phyloP scores from a whole-genome alignment of 2,888 invertebrate genomes.

The Sinhomidia bicolor region DNA sequence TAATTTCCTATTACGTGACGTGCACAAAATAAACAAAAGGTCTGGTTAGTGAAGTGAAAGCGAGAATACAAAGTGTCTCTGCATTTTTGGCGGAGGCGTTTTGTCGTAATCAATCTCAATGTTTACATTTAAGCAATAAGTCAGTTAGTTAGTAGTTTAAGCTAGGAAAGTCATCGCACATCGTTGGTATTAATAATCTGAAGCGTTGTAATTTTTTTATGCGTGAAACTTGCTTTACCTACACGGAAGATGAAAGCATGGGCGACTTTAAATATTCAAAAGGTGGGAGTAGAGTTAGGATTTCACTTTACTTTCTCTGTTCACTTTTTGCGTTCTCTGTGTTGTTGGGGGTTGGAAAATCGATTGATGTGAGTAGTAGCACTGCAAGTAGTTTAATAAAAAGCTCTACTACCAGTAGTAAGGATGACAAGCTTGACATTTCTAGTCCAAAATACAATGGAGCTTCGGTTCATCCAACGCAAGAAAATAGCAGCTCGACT shows the following conservation, averaged over 20 bases:
- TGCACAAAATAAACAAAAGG: too few species aligned
- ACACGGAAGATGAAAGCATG: slow-evolving; percentile 6
- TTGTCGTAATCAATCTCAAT: too few species aligned
- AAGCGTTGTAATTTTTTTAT: too few species aligned
- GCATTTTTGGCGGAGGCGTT: too few species aligned
- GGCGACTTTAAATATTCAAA: neutral
- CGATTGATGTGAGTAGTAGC: slow-evolving; percentile 26
- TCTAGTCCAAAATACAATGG: slow-evolving; percentile 67
- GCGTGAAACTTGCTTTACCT: neutral
- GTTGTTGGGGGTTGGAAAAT: neutral
- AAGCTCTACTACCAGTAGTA: too few species aligned
- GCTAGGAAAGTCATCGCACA: too few species aligned
- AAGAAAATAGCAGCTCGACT: neutral
- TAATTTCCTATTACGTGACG: too few species aligned
- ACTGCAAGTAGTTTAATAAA: slow-evolving; percentile 14
- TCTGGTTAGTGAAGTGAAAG: too few species aligned
- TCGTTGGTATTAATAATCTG: too few species aligned
- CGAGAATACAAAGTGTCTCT: too few species aligned
- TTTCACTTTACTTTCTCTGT: neutral
- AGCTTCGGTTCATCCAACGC: slow-evolving; percentile 47
- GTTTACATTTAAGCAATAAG: too few species aligned
- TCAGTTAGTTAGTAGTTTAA: too few species aligned
- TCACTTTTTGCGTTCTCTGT: neutral
- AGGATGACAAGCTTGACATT: neutral
- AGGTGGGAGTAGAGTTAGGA: neutral